Conservation (phyloP, 1,140 invertebrate species). For the Archegozetes longisetosus region DNA sequence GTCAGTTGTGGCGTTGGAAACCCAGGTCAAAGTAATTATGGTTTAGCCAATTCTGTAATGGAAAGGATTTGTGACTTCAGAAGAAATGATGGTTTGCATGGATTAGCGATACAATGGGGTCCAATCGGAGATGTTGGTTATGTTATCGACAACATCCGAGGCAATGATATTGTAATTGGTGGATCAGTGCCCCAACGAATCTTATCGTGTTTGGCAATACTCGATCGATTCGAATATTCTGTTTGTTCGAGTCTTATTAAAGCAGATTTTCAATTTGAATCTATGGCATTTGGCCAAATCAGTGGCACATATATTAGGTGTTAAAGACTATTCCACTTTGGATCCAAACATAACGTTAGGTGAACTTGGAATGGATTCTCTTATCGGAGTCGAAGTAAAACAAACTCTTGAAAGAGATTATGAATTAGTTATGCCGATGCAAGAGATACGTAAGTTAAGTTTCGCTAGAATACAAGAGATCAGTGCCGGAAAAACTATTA, state of each 20-base stretch:
- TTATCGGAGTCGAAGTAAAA: slow-evolving; percentile 95
- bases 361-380: slow-evolving; percentile 89
- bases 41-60: too few species aligned
- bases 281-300: slow-evolving; percentile 24
- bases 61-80: slow-evolving; percentile 51
- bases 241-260: slow-evolving; percentile 21
- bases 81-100: slow-evolving; percentile 43
- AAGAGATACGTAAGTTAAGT: slow-evolving; percentile 18
- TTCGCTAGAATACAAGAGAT: slow-evolving; percentile 15
- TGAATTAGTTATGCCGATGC: slow-evolving; percentile 13
- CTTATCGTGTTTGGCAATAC: slow-evolving; percentile 59
- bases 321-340: slow-evolving; percentile 64
- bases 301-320: slow-evolving; percentile 31
- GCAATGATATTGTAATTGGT: slow-evolving; percentile 76
- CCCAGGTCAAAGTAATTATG: slow-evolving; percentile 84
- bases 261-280: slow-evolving; percentile 41
- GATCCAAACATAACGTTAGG: slow-evolving; percentile 54
- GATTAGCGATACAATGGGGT: slow-evolving; percentile 88
- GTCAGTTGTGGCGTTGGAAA: slow-evolving; percentile 85
- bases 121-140: slow-evolving; percentile 92
- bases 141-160: slow-evolving; percentile 65
- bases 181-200: slow-evolving; percentile 87
- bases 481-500: slow-evolving; percentile 20
- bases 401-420: slow-evolving; percentile 19
- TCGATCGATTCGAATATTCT: slow-evolving; percentile 58